Evolutionary conservation across 2,888 invertebrate genomes (phyloP), one percentile per base, ranked within the genome.

Genomic region (Creontiades dilutus): DNA sequence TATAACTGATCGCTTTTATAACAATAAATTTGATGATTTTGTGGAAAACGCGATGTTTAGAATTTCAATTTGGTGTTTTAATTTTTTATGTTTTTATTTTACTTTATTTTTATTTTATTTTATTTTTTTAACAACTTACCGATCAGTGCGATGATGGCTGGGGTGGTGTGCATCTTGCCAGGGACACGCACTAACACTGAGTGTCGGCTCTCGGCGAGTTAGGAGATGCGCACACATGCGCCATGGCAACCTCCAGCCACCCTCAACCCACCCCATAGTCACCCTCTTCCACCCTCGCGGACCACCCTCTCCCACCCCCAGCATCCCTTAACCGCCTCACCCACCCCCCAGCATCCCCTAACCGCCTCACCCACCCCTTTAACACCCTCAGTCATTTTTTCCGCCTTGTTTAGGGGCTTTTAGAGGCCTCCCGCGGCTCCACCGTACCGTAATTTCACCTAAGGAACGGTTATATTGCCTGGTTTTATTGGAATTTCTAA

Each of bases 101-200:
- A n/a, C n/a, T n/a, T n/a, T n/a, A n/a, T n/a, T n/a, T n/a, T n/a
- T n/a, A n/a, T n/a, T n/a, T n/a, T n/a, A n/a, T n/a, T n/a, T n/a
- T n/a, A n/a, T n/a, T n/a, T n/a, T n/a, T n/a, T n/a, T n/a, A 75
- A 19, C 16, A 75, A 75, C 87, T 48, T 48, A 87, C 87, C 87
- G 87, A 87, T 76, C n/a, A 87, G 87, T 87, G 87, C 87, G 87
- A 87, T 87, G 87, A 87, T 76, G 87, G 78, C 48, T 27, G 48
- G 87, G 87, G 87, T 75, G 87, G 78, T 87, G 87, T 75, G 87
- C 87, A 87, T 87, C 87, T 52, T 87, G 9, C 78, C 23, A 76
- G 87, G 55, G 87, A 16, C 87, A 87, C 87, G 87, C 87, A 87
- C 87, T 76, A 76, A 76, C 75, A 87, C 87, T 87, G 87, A 87